Percentiles rank a stretch among this genome's conserved stretches.
Evolutionary conservation across 2,797 vertebrate species (phyloP).

Genomic region (Enteromius viviparus): DNA sequence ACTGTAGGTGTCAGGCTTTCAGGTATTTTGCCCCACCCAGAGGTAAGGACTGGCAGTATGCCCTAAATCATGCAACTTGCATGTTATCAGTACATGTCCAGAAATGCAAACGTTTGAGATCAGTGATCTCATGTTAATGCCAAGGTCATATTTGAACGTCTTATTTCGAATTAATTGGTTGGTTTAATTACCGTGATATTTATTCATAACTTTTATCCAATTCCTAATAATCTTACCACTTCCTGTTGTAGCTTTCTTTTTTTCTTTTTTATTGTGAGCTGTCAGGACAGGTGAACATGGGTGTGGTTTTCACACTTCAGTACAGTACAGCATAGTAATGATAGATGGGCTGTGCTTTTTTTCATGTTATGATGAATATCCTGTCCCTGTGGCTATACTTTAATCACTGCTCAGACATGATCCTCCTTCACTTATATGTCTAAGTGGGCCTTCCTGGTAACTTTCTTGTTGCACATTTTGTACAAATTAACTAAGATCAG

Average conservation of each 20-base stretch:
- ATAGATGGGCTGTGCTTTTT: not conserved
- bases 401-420: constrained; percentile 41
- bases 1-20: not conserved
- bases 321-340: constrained; percentile 12
- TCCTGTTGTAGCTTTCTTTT: not conserved
- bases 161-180: not conserved
- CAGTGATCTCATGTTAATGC: not conserved
- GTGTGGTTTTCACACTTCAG: constrained; percentile 45
- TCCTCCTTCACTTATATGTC: not conserved
- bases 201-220: not conserved
- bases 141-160: not conserved
- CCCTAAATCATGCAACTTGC: constrained; percentile 1
- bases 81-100: not conserved
- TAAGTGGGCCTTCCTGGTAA: constrained; percentile 5
- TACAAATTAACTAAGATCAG: constrained; percentile 14
- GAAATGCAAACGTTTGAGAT: not conserved
- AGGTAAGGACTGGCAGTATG: not conserved
- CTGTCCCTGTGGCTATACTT: constrained; percentile 50
- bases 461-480: constrained; percentile 27
- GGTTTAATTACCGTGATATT: not conserved
- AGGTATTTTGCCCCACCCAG: not conserved
- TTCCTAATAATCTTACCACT: not conserved
- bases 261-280: not conserved
- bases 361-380: constrained; percentile 56
- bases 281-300: constrained; percentile 24